phyloP scores from a whole-genome alignment of 1,140 invertebrate genomes.

The Pseudomyrmex concolor region DNA sequence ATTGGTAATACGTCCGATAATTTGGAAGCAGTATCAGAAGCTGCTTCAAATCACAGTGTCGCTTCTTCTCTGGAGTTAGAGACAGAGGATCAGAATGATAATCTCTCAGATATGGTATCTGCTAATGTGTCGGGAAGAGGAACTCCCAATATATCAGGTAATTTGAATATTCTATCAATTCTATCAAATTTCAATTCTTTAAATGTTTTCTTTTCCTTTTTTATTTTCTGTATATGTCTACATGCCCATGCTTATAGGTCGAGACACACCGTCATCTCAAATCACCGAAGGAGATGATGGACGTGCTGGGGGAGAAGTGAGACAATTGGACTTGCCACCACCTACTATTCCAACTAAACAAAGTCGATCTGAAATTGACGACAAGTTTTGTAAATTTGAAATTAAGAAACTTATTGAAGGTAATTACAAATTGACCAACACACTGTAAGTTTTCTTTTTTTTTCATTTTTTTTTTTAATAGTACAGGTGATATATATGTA shows the following conservation, averaged over 20 bases:
- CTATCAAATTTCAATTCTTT: background rate
- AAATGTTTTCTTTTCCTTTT: background rate
- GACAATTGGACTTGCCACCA: slow-evolving; percentile 85
- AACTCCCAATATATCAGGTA: slow-evolving; percentile 96
- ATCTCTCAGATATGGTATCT: slow-evolving; percentile 97
- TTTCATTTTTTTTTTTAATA: background rate
- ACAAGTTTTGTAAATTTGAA: slow-evolving; percentile 99
- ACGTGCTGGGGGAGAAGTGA: slow-evolving; percentile 82
- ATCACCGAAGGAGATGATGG: slow-evolving; percentile 92
- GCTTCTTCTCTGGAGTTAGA: slow-evolving; percentile 95
- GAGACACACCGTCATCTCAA: slow-evolving; percentile 97
- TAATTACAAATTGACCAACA: slow-evolving; percentile 57
- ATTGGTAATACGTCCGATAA: slow-evolving; percentile 96
- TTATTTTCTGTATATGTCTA: slow-evolving; percentile 23
- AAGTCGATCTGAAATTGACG: slow-evolving; percentile 96
- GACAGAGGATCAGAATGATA: slow-evolving; percentile 95
- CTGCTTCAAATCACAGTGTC: slow-evolving; percentile 96
- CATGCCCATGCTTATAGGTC: slow-evolving; percentile 85
- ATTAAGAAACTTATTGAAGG: slow-evolving; percentile 95
- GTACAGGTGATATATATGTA: no score
- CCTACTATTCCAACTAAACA: slow-evolving; percentile 90
- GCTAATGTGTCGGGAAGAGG: slow-evolving; percentile 95
- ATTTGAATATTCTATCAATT: slow-evolving; percentile 83
- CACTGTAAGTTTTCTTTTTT: no score
- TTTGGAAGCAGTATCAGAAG: slow-evolving; percentile 96